Percentiles rank a stretch among this genome's conserved stretches.
phyloP scores from a whole-genome alignment of 2,888 invertebrate genomes.

The Hyposoter dolosus region DNA sequence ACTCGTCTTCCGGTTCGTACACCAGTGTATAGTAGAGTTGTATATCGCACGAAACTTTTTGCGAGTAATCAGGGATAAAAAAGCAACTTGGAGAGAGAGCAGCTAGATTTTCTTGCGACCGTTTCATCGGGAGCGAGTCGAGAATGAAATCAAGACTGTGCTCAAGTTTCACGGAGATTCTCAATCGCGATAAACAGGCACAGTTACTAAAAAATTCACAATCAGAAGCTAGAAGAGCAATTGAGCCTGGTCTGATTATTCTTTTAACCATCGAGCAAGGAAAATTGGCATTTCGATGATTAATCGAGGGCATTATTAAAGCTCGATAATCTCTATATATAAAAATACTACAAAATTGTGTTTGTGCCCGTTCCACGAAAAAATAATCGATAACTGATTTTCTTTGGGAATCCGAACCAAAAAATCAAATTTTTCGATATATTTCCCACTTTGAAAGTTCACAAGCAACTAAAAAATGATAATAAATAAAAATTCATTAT shows the following conservation, averaged over 20 bases:
- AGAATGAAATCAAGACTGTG: conserved; percentile 43
- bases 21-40: conserved; percentile 2
- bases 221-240: not conserved
- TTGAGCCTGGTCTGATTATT: not conserved
- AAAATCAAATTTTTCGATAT: too few relatives aligned
- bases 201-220: not conserved
- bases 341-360: too few relatives aligned
- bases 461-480: too few relatives aligned
- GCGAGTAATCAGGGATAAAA: conserved; percentile 25
- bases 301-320: not conserved
- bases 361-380: too few relatives aligned
- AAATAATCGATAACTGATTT: too few relatives aligned
- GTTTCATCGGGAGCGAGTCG: conserved; percentile 32
- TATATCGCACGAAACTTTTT: conserved; percentile 55
- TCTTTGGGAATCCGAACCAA: not conserved
- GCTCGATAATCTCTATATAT: too few relatives aligned
- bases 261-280: not conserved
- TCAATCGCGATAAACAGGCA: conserved; percentile 3
- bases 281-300: not conserved
- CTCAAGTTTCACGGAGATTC: conserved; percentile 15
- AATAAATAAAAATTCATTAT: too few relatives aligned
- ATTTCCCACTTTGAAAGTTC: too few relatives aligned
- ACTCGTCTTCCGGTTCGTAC: conserved; percentile 14
- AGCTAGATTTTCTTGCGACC: conserved; percentile 47
- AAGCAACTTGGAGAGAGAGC: conserved; percentile 2